Conservation (phyloP, 1,140 invertebrate genomes). For the Habropoda laboriosa region DNA sequence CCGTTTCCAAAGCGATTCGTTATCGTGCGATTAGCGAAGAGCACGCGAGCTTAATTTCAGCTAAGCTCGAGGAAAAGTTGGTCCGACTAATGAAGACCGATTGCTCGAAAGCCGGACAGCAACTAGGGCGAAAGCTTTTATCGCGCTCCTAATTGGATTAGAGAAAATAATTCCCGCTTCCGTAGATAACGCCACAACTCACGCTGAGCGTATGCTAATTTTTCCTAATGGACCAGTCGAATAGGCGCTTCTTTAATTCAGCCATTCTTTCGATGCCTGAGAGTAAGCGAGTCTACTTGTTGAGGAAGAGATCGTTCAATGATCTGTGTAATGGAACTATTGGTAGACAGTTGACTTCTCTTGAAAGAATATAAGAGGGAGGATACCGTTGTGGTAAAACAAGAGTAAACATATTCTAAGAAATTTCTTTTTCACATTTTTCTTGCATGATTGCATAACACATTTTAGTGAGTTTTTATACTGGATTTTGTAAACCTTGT, state of each 20-base stretch:
- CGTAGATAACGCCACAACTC: constrained; percentile 57
- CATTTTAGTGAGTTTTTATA: too few relatives aligned
- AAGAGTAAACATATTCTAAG: too few relatives aligned
- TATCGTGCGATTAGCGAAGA: constrained; percentile 62
- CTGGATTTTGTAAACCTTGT: too few relatives aligned
- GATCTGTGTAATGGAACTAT: neutral
- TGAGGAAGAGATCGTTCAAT: too few relatives aligned
- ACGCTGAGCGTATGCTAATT: constrained; percentile 62
- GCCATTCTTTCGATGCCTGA: neutral
- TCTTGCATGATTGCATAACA: too few relatives aligned
- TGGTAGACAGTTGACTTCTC: too few relatives aligned
- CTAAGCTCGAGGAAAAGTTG: constrained; percentile 65
- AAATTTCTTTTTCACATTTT: too few relatives aligned
- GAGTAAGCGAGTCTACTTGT: too few relatives aligned
- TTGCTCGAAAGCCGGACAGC: constrained; percentile 44
- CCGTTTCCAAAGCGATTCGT: constrained; percentile 54
- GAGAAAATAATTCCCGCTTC: constrained; percentile 67
- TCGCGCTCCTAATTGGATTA: constrained; percentile 66
- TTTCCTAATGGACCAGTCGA: constrained; percentile 57
- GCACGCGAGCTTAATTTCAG: constrained; percentile 65
- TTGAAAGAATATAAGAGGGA: too few relatives aligned
- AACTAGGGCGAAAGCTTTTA: constrained; percentile 60
- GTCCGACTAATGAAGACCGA: constrained; percentile 66
- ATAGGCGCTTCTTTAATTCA: constrained; percentile 59
- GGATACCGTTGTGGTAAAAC: too few relatives aligned